Evolutionary conservation across 2,888 invertebrate species (phyloP), one percentile per base, ranked within the genome.

Genomic region (Cosmia pyralina): DNA sequence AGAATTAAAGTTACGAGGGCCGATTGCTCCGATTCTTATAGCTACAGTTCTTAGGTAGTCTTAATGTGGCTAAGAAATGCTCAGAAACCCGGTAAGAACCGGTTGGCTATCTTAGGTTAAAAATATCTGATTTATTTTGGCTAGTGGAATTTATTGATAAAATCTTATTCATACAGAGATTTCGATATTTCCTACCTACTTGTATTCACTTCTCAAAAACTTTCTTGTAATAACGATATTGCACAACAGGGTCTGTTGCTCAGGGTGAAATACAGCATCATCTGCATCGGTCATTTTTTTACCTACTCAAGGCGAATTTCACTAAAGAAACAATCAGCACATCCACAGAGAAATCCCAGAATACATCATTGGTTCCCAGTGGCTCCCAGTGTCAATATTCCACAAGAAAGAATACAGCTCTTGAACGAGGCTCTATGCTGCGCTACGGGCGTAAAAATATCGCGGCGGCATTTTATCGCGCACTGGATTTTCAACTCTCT

Each of bases 111-210:
- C 19, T 50, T 50, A 19, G 10, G n/a, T 4, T 50, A n/a, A 50
- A 50, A 52, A 22, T 41, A 8, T 52, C 28, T 11, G 8, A 22
- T 38, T 70, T 55, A 8, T 38, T 46, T 55, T 15, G 34, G 10
- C 19, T 11, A 34, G 5, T 46, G 13, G 10, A 13, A 46, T 55
- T 34, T 46, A 38, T 6, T 46, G 17, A 46, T 44, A 69, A 5
- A 15, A 46, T 55, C 71, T 38, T 15, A 69, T 3, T 70, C 34
- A 38, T 11, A 69, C 15, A 46, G 22, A n/a, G 34, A 70, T 55
- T 19, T 38, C 19, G 11, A 38, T 0, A 46, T 11, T 38, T 55
- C 46, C 38, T 55, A 53, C 53, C 44, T 17, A 11, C 10, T 41
- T 15, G 15, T n/a, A n/a, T 62, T 13, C 8, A 46, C 38, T 10